Percentiles rank a stretch among this genome's conserved stretches.
Evolutionary conservation across 2,888 invertebrate species (phyloP).

Genomic region (Slavum lentiscoides): DNA sequence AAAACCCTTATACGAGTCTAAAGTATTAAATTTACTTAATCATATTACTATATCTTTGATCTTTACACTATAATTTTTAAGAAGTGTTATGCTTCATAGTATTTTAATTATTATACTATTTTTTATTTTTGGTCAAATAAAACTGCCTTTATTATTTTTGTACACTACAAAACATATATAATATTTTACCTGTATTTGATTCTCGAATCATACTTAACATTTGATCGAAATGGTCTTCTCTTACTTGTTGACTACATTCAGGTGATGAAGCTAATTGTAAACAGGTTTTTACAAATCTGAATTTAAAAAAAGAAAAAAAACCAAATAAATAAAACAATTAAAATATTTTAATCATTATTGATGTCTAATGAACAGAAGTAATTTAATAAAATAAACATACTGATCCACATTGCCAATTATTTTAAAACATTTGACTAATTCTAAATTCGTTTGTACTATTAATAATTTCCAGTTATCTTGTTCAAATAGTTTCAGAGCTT

Average conservation of each 20-base stretch:
- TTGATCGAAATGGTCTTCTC: conserved; percentile 80
- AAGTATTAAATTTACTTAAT: no score
- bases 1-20: no score
- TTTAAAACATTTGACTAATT: conserved; percentile 82
- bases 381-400: conserved; percentile 59
- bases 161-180: not conserved
- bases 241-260: conserved; percentile 73
- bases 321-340: not conserved
- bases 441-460: conserved; percentile 79
- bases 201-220: conserved; percentile 66
- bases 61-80: no score
- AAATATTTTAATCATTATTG: not conserved
- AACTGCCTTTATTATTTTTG: not conserved
- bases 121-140: no score
- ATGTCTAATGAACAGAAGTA: not conserved
- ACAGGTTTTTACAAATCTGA: conserved; percentile 75
- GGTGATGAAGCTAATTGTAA: conserved; percentile 77
- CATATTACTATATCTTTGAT: no score
- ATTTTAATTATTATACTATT: no score
- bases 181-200: conserved; percentile 56
- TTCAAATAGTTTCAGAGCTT: conserved; percentile 82
- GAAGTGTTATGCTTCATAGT: no score
- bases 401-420: conserved; percentile 77
- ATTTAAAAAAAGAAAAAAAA: conserved; percentile 56
- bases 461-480: conserved; percentile 86